phyloP scores from a whole-genome alignment of 2,888 invertebrate genomes.

The Stenoptilia bipunctidactyla region DNA sequence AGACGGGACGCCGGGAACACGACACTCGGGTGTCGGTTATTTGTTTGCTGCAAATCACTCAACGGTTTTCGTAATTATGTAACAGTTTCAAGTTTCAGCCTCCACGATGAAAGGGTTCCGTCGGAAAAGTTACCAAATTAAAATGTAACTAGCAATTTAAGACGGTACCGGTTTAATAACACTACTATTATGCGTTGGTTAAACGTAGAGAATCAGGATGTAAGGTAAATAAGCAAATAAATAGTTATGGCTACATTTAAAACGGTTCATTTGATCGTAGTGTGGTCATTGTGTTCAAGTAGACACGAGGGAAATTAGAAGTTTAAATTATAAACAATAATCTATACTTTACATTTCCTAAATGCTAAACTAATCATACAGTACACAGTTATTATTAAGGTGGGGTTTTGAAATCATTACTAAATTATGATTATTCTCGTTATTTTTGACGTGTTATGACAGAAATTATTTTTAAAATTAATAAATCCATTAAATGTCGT shows the following conservation, averaged over 20 bases:
- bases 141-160: neutral
- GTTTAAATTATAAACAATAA: too few species aligned
- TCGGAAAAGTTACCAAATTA: neutral
- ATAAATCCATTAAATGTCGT: too few species aligned
- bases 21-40: neutral
- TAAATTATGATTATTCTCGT: too few species aligned
- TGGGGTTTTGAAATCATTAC: too few species aligned
- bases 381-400: too few species aligned
- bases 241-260: neutral
- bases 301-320: too few species aligned
- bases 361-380: too few species aligned
- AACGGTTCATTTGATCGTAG: neutral
- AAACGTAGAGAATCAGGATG: neutral
- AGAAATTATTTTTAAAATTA: too few species aligned
- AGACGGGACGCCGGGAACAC: neutral
- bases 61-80: neutral
- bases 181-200: neutral
- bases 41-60: neutral
- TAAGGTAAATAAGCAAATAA: neutral
- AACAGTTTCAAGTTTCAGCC: neutral
- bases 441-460: too few species aligned
- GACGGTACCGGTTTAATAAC: neutral
- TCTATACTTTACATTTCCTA: too few species aligned
- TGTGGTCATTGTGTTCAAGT: too few species aligned
- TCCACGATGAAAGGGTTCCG: neutral